Conservation (phyloP, 2,797 vertebrate genomes). For the Agapornis canus region DNA sequence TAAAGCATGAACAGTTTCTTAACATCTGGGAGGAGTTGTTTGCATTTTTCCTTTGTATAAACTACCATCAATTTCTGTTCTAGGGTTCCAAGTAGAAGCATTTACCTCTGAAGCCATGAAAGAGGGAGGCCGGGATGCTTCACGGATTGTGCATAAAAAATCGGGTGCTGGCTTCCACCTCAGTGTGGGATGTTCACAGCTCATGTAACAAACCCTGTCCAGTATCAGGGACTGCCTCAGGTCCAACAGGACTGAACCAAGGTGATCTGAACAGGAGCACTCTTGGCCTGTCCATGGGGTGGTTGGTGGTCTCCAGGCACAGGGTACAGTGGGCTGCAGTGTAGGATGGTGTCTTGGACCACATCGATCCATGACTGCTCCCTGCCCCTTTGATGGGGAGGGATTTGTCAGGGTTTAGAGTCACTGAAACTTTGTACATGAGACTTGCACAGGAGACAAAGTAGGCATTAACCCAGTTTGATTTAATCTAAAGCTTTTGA, state of each 20-base stretch:
- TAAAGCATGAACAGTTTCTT: background rate
- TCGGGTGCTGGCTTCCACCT: background rate
- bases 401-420: background rate
- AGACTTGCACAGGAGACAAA: background rate
- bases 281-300: fast-evolving
- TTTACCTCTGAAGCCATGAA: background rate
- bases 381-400: background rate
- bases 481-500: background rate
- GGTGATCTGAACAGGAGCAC: background rate
- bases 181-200: fast-evolving
- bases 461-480: background rate
- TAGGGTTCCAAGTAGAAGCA: background rate
- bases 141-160: background rate
- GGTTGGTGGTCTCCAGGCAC: background rate
- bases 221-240: fast-evolving
- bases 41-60: background rate
- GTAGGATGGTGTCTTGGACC: background rate
- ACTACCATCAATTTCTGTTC: background rate
- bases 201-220: fast-evolving
- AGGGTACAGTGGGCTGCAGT: fast-evolving
- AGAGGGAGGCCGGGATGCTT: background rate
- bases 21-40: background rate
- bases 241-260: fast-evolving
- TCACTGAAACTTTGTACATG: background rate
- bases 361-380: fast-evolving